A percentile compares a stretch with the other conserved stretches of the same genome.
phyloP scores from a whole-genome alignment of 2,888 invertebrate species.

The Sinhomidia bicolor region DNA sequence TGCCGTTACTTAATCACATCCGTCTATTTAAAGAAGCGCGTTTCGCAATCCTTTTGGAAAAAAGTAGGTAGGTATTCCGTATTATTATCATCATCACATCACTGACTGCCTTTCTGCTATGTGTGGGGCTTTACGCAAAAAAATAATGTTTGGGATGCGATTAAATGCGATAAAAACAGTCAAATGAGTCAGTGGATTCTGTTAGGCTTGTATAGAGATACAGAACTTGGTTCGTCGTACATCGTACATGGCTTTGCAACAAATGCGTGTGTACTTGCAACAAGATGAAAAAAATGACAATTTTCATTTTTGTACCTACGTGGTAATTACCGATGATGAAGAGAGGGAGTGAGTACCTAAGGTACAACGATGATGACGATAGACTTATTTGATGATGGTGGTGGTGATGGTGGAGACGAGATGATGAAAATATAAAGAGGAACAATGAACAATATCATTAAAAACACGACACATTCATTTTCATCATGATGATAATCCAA shows the following conservation, averaged over 20 bases:
- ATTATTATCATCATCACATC: background rate
- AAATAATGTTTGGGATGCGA: constrained; percentile 3
- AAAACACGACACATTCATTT: constrained; percentile 19
- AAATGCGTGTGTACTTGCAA: background rate
- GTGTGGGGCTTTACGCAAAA: background rate
- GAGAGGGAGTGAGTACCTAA: background rate
- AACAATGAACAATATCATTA: constrained; percentile 21
- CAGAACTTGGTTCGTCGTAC: background rate
- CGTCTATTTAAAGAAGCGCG: constrained; percentile 61
- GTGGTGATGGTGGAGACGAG: too few relatives aligned
- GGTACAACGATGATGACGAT: background rate
- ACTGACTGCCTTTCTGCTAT: background rate
- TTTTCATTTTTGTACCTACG: constrained; percentile 25
- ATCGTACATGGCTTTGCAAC: background rate
- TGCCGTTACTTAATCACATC: constrained; percentile 69
- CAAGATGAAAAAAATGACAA: constrained; percentile 35
- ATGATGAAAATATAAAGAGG: constrained; percentile 11
- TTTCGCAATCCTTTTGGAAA: constrained; percentile 57
- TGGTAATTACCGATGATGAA: background rate
- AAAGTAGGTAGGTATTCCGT: background rate
- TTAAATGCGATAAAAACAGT: background rate
- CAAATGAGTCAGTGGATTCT: constrained; percentile 24
- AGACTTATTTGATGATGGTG: background rate
- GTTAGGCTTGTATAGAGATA: background rate
- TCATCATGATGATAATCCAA: constrained; percentile 16